Conservation (phyloP, 2,888 invertebrate species). For the Andrena minutula region DNA sequence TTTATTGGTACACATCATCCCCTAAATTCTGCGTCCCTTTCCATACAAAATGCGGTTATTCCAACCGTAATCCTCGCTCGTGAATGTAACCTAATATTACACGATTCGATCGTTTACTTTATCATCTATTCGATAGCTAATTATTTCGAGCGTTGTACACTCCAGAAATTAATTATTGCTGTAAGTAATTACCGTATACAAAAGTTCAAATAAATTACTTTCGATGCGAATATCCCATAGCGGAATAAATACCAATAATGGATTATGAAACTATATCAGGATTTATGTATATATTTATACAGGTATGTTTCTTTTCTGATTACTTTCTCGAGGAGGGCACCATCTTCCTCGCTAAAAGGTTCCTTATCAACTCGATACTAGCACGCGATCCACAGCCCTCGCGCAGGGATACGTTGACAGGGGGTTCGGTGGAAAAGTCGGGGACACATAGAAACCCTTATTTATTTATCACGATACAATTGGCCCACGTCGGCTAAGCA, state of each 20-base stretch:
- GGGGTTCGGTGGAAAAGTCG: constrained; percentile 34
- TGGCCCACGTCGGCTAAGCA: constrained; percentile 83
- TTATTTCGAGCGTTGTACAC: no score
- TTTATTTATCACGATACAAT: constrained; percentile 85
- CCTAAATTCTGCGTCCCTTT: no score
- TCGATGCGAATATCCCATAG: no score
- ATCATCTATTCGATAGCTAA: no score
- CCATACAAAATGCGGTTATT: not conserved
- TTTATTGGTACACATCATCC: no score
- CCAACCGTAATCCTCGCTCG: not conserved
- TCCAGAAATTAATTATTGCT: no score
- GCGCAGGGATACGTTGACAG: constrained; percentile 17
- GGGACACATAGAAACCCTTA: constrained; percentile 78
- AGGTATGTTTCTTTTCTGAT: not conserved
- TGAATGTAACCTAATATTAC: not conserved
- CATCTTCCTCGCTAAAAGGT: constrained; percentile 6
- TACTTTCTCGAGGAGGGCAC: not conserved
- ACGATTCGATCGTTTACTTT: no score
- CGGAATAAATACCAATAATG: no score
- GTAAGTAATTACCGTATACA: no score
- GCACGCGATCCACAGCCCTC: constrained; percentile 25
- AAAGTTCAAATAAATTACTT: no score
- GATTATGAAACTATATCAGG: no score
- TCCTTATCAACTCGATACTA: constrained; percentile 9
- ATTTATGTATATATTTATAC: not conserved